Percentiles rank a stretch among this genome's conserved stretches.
Evolutionary conservation across 2,113 vertebrate species (phyloP).

Genomic region (Todiramphus saurophagus): DNA sequence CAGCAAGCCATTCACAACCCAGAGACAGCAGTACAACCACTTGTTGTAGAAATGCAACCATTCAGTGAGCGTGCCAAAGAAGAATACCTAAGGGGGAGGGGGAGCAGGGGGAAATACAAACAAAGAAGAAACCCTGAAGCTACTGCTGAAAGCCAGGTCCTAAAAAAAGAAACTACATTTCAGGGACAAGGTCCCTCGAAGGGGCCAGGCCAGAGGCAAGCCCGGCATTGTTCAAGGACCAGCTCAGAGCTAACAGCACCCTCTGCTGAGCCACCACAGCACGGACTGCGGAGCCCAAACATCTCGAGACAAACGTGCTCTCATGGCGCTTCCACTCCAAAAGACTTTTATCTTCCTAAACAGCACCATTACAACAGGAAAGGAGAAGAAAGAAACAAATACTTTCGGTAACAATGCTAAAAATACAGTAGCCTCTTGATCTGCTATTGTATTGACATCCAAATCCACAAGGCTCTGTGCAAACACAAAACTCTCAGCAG

Average conservation of each 20-base stretch:
- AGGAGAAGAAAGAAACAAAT: neutral
- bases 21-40: slow-evolving; percentile 88
- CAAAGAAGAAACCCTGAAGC: neutral
- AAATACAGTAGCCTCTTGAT: neutral
- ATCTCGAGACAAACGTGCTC: neutral
- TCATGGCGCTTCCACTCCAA: neutral
- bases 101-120: neutral
- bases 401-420: neutral
- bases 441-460: neutral
- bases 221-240: neutral
- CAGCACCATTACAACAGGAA: neutral
- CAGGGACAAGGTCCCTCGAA: neutral
- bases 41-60: slow-evolving; percentile 93
- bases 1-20: slow-evolving; percentile 92
- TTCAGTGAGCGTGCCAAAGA: slow-evolving; percentile 90
- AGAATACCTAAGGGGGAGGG: slow-evolving; percentile 11
- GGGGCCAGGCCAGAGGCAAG: neutral
- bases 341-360: neutral
- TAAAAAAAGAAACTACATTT: neutral
- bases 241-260: slow-evolving; percentile 25
- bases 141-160: neutral
- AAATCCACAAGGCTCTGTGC: neutral
- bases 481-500: neutral
- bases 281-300: neutral
- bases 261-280: slow-evolving; percentile 49